These are phyloP conservation scores for Tachina fera DNA, from an alignment of 2,888 invertebrate species.

Conservation along the genomic window DNA sequence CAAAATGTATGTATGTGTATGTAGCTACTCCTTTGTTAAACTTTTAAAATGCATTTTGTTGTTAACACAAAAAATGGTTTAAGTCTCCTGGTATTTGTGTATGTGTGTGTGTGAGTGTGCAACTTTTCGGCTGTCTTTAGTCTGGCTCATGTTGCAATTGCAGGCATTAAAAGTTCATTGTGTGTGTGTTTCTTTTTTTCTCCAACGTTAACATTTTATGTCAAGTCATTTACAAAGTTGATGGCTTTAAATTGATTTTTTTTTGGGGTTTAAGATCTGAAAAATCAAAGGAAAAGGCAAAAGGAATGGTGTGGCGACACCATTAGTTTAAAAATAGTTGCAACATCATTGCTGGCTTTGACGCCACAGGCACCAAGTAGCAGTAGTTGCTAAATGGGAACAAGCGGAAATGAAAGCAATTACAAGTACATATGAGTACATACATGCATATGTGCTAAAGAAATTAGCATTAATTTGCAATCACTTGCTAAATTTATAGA, in stretches of 20 bases:
- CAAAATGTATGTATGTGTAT: slow-evolving; percentile 1
- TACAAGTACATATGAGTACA: neutral
- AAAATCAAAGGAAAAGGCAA: slow-evolving; percentile 24
- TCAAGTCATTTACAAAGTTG: slow-evolving; percentile 64
- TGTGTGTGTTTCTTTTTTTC: neutral
- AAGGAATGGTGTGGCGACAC: slow-evolving; percentile 13
- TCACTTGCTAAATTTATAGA: neutral
- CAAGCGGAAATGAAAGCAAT: slow-evolving; percentile 16
- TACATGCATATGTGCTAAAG: neutral
- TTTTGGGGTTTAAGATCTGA: slow-evolving; percentile 25
- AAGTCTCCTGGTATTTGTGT: slow-evolving; percentile 16
- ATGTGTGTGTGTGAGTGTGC: slow-evolving; percentile 1
- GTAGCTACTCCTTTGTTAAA: neutral
- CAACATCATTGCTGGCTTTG: slow-evolving; percentile 4
- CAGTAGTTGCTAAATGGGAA: neutral
- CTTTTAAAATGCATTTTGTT: slow-evolving; percentile 36
- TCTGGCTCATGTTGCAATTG: slow-evolving; percentile 44
- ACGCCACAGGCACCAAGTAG: neutral
- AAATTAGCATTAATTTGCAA: slow-evolving; percentile 17
- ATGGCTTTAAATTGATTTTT: slow-evolving; percentile 60
- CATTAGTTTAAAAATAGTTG: neutral
- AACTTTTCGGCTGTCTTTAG: slow-evolving; percentile 52
- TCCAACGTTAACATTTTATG: slow-evolving; percentile 54
- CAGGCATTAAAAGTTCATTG: slow-evolving; percentile 51
- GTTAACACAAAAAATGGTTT: neutral